Conservation (phyloP, 2,888 invertebrate species). For the Scaptomyza polygonia region DNA sequence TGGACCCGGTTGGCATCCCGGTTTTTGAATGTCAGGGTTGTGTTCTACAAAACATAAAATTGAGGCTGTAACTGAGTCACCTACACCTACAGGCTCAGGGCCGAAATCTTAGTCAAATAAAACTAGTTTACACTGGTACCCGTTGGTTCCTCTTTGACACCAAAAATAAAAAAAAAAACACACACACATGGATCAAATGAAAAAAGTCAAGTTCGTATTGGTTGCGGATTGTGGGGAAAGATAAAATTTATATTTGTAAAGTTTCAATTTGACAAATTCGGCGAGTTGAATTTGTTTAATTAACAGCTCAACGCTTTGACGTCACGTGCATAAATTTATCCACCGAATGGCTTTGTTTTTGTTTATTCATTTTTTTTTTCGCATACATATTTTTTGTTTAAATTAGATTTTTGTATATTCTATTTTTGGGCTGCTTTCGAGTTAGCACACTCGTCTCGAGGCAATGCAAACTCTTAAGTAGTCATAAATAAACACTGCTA, state of each 20-base stretch:
- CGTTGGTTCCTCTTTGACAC: constrained; percentile 11
- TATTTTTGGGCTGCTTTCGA: constrained; percentile 20
- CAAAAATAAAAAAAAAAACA: not conserved
- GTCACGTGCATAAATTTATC: constrained; percentile 71
- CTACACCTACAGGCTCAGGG: constrained; percentile 56
- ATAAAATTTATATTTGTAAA: constrained; percentile 7
- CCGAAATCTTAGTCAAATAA: constrained; percentile 3
- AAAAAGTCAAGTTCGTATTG: constrained; percentile 34
- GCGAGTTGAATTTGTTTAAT: constrained; percentile 64
- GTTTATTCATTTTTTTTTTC: constrained; percentile 13
- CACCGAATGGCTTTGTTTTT: constrained; percentile 30
- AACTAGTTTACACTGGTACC: constrained; percentile 41
- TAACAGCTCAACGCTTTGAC: constrained; percentile 65
- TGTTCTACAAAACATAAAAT: constrained; percentile 56
- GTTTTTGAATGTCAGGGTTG: constrained; percentile 70
- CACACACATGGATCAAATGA: not conserved
- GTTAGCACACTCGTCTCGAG: constrained; percentile 65
- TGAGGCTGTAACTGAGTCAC: constrained; percentile 53
- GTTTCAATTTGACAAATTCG: constrained; percentile 53
- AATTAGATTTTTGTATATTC: constrained; percentile 19
- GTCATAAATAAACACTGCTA: constrained; percentile 75
- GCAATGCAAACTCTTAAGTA: constrained; percentile 59
- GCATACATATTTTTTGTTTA: constrained; percentile 23
- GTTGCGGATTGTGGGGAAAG: constrained; percentile 1
- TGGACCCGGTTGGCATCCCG: constrained; percentile 22